Evolutionary conservation across 2,797 vertebrate genomes (phyloP).

Genomic region (Thamnophis elegans): DNA sequence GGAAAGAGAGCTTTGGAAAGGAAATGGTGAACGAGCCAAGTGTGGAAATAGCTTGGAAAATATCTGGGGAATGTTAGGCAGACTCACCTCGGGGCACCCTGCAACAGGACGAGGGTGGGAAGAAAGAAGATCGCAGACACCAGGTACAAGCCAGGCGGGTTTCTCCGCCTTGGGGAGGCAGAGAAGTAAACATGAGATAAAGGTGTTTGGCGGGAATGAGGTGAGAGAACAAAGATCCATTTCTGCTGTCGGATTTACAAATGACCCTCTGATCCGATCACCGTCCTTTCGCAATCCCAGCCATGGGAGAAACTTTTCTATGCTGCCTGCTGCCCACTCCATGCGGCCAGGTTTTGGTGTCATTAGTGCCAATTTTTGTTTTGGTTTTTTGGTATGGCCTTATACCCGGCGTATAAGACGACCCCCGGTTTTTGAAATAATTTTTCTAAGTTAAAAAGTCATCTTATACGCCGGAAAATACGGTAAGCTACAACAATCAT

Average conservation of each 20-base stretch:
- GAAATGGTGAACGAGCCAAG: no score
- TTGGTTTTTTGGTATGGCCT: no score
- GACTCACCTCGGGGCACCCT: background rate
- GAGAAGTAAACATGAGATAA: background rate
- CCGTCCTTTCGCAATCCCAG: background rate
- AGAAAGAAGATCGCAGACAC: background rate
- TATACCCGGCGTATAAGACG: no score
- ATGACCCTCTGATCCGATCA: background rate
- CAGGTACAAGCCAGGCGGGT: background rate
- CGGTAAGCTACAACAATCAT: background rate
- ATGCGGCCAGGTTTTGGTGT: background rate
- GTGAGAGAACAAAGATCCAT: background rate
- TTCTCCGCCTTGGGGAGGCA: background rate
- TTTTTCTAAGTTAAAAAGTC: no score
- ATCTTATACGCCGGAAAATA: no score
- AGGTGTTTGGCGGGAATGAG: no score
- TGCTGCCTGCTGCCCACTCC: constrained; percentile 14
- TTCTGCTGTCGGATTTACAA: background rate
- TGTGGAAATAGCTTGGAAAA: no score
- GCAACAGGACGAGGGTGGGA: background rate
- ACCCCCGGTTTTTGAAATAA: no score
- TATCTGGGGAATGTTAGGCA: background rate
- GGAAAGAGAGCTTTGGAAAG: no score
- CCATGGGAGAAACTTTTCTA: constrained; percentile 16
- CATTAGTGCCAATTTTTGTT: no score